Percentiles rank a stretch among this genome's conserved stretches.
phyloP scores from a whole-genome alignment of 2,888 invertebrate genomes.

The Synergus japonicus region DNA sequence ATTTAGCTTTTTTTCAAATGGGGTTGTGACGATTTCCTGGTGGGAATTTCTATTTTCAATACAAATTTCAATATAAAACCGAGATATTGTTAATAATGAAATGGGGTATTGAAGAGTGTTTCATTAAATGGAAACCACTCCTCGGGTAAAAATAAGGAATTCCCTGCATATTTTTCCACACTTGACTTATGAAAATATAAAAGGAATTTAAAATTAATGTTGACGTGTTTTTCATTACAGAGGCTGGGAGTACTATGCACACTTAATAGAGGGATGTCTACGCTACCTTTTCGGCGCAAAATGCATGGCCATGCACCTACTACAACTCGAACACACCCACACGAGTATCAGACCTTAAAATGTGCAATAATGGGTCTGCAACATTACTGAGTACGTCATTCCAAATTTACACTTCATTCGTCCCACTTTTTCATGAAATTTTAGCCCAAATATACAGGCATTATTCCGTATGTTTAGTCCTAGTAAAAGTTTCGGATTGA shows the following conservation, averaged over 20 bases:
- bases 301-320: conserved; percentile 60
- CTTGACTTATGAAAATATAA: too few species aligned
- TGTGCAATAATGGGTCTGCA: conserved; percentile 64
- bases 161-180: too few species aligned
- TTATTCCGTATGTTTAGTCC: too few species aligned
- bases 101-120: too few species aligned
- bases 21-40: too few species aligned
- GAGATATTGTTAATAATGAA: too few species aligned
- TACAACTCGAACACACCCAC: conserved; percentile 56
- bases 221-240: conserved; percentile 55
- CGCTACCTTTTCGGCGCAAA: conserved; percentile 61
- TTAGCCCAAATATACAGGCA: background rate
- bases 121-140: too few species aligned
- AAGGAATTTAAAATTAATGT: background rate
- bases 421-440: conserved; percentile 10
- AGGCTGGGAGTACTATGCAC: conserved; percentile 58
- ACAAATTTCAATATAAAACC: too few species aligned
- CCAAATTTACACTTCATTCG: conserved; percentile 13
- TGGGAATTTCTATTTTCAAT: too few species aligned
- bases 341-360: conserved; percentile 65
- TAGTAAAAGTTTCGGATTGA: too few species aligned
- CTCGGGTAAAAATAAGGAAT: too few species aligned
- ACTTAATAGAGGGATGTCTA: conserved; percentile 62
- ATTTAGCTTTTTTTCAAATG: too few species aligned
- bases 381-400: conserved; percentile 64